Evolutionary conservation across 1,140 invertebrate genomes (phyloP).

Genomic region (Euwallacea fornicatus): DNA sequence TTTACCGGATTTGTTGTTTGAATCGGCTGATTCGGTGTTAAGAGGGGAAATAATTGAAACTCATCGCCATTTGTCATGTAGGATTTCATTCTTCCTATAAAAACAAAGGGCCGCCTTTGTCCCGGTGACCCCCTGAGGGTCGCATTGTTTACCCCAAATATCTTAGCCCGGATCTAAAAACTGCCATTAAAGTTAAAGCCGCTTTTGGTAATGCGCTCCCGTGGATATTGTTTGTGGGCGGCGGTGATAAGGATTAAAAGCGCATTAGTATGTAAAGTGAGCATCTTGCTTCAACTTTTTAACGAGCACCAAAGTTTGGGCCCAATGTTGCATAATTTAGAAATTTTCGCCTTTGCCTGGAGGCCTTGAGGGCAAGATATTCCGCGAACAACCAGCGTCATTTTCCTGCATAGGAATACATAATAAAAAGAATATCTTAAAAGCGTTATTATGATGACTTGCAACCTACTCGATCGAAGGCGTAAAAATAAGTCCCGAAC

Average conservation of each 20-base stretch:
- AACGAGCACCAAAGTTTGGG: slow-evolving; percentile 21
- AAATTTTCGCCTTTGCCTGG: background rate
- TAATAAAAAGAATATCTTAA: background rate
- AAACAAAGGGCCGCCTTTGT: background rate
- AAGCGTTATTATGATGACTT: slow-evolving; percentile 6
- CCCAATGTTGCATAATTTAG: slow-evolving; percentile 11
- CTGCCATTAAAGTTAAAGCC: slow-evolving; percentile 6
- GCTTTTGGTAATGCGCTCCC: background rate
- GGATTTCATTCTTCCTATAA: no score
- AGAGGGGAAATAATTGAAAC: no score
- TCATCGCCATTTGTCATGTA: no score
- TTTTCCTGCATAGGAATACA: no score
- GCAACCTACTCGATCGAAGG: background rate
- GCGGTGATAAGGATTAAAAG: slow-evolving; percentile 24
- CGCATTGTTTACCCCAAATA: background rate
- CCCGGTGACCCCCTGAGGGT: background rate
- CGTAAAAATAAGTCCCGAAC: slow-evolving; percentile 7
- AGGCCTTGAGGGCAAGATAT: no score
- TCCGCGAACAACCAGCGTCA: no score
- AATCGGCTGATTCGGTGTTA: no score
- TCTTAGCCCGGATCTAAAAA: background rate
- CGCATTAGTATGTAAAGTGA: slow-evolving; percentile 31
- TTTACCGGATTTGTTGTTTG: no score
- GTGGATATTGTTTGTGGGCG: slow-evolving; percentile 6
- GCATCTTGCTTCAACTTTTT: slow-evolving; percentile 27